A percentile compares a stretch with the other conserved stretches of the same genome.
phyloP scores from a whole-genome alignment of 2,113 vertebrate species.

The Damaliscus lunatus region DNA sequence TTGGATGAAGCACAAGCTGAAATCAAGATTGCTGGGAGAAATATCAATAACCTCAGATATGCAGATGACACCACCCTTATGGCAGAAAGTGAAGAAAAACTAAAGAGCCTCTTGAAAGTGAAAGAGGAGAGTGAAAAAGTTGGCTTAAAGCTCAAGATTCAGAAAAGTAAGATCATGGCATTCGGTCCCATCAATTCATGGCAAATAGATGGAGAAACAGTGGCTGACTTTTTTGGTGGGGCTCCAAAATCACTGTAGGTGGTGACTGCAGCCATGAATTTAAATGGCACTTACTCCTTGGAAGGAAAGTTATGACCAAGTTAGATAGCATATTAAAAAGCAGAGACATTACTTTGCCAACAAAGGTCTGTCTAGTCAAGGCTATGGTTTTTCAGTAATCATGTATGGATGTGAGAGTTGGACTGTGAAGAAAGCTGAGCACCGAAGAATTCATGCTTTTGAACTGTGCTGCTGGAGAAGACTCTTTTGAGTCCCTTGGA shows the following conservation, averaged over 20 bases:
- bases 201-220: neutral
- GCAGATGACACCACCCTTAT: neutral
- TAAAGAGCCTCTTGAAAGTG: neutral
- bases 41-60: neutral
- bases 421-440: neutral
- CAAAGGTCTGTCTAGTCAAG: neutral
- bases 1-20: neutral
- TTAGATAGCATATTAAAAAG: neutral
- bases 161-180: neutral
- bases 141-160: neutral
- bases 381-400: neutral
- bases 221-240: fast-evolving
- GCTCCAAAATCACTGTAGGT: neutral
- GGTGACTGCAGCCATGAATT: neutral
- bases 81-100: neutral
- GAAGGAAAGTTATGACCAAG: neutral
- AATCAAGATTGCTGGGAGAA: neutral
- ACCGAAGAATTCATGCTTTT: neutral
- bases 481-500: neutral
- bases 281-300: neutral
- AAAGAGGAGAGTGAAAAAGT: neutral
- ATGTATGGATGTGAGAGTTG: neutral
- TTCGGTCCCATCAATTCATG: neutral
- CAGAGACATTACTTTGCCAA: neutral
- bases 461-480: neutral